A percentile compares a stretch with the other conserved stretches of the same genome.
Conservation (phyloP, 2,113 vertebrate genomes). For the Mus spicilegus region DNA sequence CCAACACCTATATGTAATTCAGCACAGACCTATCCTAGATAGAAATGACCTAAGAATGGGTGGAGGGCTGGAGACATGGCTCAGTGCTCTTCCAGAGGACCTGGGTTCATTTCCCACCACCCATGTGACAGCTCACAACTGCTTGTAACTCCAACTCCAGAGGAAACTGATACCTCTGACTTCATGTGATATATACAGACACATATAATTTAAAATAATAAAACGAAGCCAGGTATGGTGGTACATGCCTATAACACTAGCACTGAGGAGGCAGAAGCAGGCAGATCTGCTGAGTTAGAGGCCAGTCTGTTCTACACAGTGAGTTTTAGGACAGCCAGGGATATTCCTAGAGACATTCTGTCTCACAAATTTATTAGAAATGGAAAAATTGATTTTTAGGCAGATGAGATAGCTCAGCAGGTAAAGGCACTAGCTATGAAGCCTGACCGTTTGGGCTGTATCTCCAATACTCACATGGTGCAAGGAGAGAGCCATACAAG, state of each 20-base stretch:
- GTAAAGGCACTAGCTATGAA: neutral
- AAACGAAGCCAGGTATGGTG: neutral
- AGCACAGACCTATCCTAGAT: neutral
- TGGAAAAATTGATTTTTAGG: neutral
- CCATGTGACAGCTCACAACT: neutral
- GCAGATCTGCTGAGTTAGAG: neutral
- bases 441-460: neutral
- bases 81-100: neutral
- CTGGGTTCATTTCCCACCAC: neutral
- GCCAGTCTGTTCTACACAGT: neutral
- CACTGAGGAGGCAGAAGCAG: neutral
- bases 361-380: neutral
- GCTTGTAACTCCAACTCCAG: neutral
- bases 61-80: neutral
- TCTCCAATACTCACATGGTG: neutral
- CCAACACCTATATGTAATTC: neutral
- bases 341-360: neutral
- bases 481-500: neutral
- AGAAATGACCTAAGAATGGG: neutral
- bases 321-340: neutral
- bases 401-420: neutral
- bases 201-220: neutral
- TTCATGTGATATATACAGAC: neutral
- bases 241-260: too few relatives aligned
- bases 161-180: neutral